Evolutionary conservation across 1,140 invertebrate species (phyloP).

Genomic region (Platorchestia sp.): DNA sequence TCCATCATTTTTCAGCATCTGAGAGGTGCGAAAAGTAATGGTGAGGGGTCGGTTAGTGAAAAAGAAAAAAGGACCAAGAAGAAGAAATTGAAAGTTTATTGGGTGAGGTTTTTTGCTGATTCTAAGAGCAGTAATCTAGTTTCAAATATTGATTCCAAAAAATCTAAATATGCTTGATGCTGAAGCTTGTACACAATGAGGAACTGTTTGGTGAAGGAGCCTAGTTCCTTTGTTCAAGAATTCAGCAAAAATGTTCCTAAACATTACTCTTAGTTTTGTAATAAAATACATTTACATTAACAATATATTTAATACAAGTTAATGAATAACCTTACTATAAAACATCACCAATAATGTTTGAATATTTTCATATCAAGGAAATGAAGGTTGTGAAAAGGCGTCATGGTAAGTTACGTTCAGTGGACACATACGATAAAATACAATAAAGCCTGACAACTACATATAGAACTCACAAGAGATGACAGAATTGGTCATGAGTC

Average conservation of each 20-base stretch:
- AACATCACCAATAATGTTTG: background rate
- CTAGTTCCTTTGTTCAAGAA: background rate
- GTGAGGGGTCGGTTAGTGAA: background rate
- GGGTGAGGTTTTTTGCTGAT: background rate
- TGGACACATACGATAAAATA: background rate
- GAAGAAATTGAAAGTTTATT: background rate
- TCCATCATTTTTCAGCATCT: conserved; percentile 60
- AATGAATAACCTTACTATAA: background rate
- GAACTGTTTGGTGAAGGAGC: background rate
- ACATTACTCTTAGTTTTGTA: background rate
- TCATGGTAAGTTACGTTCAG: background rate
- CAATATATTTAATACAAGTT: background rate
- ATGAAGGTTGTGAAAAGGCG: background rate
- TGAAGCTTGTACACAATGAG: background rate
- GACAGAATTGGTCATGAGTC: background rate
- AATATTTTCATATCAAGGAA: background rate
- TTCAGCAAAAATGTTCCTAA: background rate
- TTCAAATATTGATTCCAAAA: background rate
- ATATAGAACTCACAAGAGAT: background rate
- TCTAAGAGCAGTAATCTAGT: background rate
- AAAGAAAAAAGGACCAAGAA: background rate
- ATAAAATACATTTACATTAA: background rate
- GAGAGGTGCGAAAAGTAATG: too few species aligned
- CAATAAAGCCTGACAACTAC: background rate
- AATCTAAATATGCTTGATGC: background rate